Evolutionary conservation across 2,113 vertebrate genomes (phyloP).

Genomic region (Corythaeola cristata): DNA sequence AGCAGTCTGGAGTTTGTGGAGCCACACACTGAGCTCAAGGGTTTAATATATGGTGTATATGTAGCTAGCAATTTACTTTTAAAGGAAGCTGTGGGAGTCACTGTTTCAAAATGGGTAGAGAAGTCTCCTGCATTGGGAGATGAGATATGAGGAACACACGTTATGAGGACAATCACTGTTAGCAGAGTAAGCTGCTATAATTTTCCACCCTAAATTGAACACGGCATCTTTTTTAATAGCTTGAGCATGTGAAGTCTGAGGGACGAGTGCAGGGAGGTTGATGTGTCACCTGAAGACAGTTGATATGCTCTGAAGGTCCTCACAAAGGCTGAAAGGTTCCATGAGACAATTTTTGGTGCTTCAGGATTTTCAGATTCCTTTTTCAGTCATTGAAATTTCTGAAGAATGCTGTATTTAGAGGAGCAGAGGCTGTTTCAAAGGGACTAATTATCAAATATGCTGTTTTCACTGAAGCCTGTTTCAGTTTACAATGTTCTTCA

Average conservation of each 20-base stretch:
- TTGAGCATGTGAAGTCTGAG: not conserved
- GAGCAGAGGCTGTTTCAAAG: slow-evolving; percentile 25
- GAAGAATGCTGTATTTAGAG: slow-evolving; percentile 4
- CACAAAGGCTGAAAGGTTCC: not conserved
- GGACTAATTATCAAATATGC: slow-evolving; percentile 62
- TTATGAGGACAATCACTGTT: not conserved
- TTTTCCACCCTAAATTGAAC: not conserved
- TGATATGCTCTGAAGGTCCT: not conserved
- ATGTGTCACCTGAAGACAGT: not conserved
- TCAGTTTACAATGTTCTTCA: not conserved
- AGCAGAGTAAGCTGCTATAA: not conserved
- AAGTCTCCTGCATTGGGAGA: not conserved
- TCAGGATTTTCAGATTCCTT: not conserved
- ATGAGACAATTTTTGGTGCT: not conserved
- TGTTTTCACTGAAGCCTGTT: slow-evolving; percentile 45
- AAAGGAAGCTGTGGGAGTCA: not conserved
- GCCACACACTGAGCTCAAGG: not conserved
- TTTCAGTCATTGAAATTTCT: slow-evolving; percentile 31
- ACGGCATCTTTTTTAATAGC: not conserved
- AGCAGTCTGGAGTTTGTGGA: not conserved
- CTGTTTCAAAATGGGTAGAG: not conserved
- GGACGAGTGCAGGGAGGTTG: not conserved
- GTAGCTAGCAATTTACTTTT: not conserved
- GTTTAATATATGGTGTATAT: not conserved
- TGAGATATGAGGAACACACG: not conserved